Evolutionary conservation across 1,140 invertebrate genomes (phyloP).

Genomic region (Alviniconcha marisindica): DNA sequence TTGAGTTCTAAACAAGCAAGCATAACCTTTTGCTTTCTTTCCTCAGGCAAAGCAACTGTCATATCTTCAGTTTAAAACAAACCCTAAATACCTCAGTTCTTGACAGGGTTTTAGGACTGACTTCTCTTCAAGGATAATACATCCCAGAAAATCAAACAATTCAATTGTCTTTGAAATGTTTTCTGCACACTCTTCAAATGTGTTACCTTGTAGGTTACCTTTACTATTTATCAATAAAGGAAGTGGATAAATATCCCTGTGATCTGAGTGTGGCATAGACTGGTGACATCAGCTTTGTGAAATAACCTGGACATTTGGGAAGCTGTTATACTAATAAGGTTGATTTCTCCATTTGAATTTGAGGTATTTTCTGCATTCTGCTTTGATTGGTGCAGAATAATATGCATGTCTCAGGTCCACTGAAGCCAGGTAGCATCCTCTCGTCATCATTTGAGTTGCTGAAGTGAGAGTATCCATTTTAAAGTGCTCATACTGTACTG

Average conservation of each 20-base stretch:
- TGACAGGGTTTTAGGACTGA: too few species aligned
- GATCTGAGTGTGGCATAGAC: slow-evolving; percentile 22
- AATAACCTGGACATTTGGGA: slow-evolving; percentile 43
- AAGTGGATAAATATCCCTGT: neutral
- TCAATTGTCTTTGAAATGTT: too few species aligned
- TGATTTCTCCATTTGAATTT: slow-evolving; percentile 41
- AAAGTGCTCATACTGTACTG: slow-evolving; percentile 4
- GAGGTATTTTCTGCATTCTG: slow-evolving; percentile 41
- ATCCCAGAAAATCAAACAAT: too few species aligned
- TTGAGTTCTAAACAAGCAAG: too few species aligned
- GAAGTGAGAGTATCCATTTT: neutral
- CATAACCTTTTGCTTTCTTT: too few species aligned
- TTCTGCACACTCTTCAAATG: too few species aligned
- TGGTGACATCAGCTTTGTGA: slow-evolving; percentile 43
- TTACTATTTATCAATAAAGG: slow-evolving; percentile 35
- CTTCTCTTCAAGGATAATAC: too few species aligned
- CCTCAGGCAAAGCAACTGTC: too few species aligned
- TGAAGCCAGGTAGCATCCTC: neutral
- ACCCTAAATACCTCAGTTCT: too few species aligned
- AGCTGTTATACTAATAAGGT: slow-evolving; percentile 46
- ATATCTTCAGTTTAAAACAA: too few species aligned
- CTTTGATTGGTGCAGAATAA: slow-evolving; percentile 40
- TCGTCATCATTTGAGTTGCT: neutral
- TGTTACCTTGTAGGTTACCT: too few species aligned
- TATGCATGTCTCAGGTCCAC: slow-evolving; percentile 49